Conservation (phyloP, 1,140 invertebrate species). For the Papilio dardanus region DNA sequence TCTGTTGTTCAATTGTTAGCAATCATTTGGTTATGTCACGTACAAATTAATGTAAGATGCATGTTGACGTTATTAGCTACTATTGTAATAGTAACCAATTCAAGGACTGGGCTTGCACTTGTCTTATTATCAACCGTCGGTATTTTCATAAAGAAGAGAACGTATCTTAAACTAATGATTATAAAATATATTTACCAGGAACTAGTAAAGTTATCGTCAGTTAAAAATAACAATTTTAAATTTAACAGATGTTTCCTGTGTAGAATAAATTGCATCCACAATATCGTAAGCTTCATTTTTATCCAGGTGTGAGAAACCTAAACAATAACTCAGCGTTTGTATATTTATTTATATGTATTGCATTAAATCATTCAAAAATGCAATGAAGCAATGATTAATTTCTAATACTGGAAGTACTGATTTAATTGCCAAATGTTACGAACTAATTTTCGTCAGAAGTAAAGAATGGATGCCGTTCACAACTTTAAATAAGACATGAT, state of each 20-base stretch:
- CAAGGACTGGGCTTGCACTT: not conserved
- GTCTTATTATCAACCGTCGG: not conserved
- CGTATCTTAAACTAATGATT: not conserved
- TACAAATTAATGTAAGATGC: not conserved
- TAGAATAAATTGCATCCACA: not conserved
- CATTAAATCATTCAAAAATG: slow-evolving; percentile 1
- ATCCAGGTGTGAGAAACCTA: not conserved
- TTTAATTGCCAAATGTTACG: not conserved
- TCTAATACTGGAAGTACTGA: not conserved
- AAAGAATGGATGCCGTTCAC: not conserved
- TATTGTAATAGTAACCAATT: not conserved
- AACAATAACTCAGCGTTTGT: not conserved
- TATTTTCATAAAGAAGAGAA: not conserved
- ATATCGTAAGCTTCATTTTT: not conserved
- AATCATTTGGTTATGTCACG: not conserved
- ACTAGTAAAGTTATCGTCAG: not conserved
- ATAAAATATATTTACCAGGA: not conserved
- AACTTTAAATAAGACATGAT: slow-evolving; percentile 1
- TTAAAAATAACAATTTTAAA: not conserved
- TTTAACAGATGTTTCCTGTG: not conserved
- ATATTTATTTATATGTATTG: not conserved
- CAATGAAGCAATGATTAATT: not conserved
- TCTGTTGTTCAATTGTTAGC: not conserved
- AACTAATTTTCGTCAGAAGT: not conserved
- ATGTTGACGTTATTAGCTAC: not conserved